These are phyloP conservation scores for Siniperca obscura DNA, from an alignment of 2,797 vertebrate species.

Conservation along the genomic window DNA sequence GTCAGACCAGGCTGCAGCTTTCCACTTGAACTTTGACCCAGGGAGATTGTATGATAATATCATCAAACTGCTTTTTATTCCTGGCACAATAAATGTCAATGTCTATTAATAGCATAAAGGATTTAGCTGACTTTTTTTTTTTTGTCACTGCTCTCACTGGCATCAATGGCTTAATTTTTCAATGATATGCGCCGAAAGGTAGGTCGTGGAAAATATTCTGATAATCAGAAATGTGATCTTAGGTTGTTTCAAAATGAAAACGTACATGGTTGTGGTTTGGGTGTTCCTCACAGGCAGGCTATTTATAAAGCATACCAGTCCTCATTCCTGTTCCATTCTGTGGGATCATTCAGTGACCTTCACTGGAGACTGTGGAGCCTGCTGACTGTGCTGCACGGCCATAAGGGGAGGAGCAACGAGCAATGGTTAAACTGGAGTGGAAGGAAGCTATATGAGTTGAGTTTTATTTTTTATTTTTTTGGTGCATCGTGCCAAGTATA, in stretches of 20 bases:
- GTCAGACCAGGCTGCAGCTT: conserved; percentile 14
- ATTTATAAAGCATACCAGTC: conserved; percentile 78
- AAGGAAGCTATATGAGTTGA: neutral
- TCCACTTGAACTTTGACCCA: conserved; percentile 60
- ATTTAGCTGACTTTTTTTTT: neutral
- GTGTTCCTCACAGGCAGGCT: conserved; percentile 58
- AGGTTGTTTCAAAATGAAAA: neutral
- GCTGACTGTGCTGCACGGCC: conserved; percentile 55
- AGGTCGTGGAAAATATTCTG: neutral
- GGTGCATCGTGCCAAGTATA: neutral
- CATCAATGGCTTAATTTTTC: neutral
- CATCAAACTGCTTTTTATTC: conserved; percentile 13
- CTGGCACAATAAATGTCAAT: conserved; percentile 3
- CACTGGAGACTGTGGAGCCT: conserved; percentile 49
- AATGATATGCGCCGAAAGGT: neutral
- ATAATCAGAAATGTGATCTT: neutral
- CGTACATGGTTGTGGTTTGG: conserved; percentile 11
- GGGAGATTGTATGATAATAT: conserved; percentile 27
- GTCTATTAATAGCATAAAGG: conserved; percentile 9
- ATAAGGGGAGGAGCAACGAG: conserved; percentile 32
- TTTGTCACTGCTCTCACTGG: neutral
- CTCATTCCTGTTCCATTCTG: conserved; percentile 47
- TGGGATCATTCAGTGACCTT: conserved; percentile 75
- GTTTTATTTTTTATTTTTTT: neutral
- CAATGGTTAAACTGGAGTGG: conserved; percentile 39